Conservation (phyloP, 2,888 invertebrate genomes). For the Conus canariensis region DNA sequence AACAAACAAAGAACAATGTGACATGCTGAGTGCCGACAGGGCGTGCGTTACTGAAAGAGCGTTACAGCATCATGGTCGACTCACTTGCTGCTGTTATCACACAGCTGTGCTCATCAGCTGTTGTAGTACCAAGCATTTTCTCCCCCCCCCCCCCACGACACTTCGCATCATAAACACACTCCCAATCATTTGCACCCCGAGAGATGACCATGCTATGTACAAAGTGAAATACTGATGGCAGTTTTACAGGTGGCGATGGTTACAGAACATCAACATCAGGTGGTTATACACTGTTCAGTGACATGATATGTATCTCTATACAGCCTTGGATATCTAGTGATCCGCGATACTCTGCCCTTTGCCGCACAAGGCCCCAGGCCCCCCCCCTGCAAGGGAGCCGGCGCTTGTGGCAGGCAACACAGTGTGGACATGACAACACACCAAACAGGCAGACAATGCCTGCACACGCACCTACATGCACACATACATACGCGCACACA, state of each 20-base stretch:
- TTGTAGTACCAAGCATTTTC: too few relatives aligned
- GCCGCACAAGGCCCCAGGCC: neutral
- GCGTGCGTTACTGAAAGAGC: too few relatives aligned
- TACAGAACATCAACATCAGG: neutral
- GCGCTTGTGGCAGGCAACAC: neutral
- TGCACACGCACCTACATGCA: too few relatives aligned
- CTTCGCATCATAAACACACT: too few relatives aligned
- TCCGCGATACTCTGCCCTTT: conserved; percentile 23
- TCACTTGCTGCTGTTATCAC: too few relatives aligned
- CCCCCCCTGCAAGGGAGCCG: neutral
- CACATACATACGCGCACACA: neutral
- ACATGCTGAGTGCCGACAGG: too few relatives aligned
- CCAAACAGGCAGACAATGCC: neutral
- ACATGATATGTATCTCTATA: conserved; percentile 35
- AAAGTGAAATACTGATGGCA: neutral
- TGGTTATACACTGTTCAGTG: neutral
- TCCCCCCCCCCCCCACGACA: too few relatives aligned
- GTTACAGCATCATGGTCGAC: too few relatives aligned
- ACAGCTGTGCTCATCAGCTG: too few relatives aligned
- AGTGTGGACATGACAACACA: neutral
- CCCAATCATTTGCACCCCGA: too few relatives aligned
- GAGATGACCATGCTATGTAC: too few relatives aligned
- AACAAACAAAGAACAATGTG: too few relatives aligned
- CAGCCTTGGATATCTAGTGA: conserved; percentile 34
- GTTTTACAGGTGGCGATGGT: neutral